Conservation (phyloP, 2,797 vertebrate genomes). For the Chelon auratus region DNA sequence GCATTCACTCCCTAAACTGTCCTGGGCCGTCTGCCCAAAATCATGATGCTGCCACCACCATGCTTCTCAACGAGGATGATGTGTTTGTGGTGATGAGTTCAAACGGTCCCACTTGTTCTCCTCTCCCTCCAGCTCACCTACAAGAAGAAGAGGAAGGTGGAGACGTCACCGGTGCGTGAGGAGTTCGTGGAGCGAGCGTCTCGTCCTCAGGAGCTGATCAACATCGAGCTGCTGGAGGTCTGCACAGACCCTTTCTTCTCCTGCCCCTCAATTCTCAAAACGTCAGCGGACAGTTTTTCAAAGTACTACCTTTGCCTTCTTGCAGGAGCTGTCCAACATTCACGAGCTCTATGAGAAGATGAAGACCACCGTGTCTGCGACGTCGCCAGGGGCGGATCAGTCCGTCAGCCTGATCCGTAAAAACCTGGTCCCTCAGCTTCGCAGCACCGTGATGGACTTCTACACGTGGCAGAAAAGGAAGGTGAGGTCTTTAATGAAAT, state of each 20-base stretch:
- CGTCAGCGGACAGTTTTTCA: no score
- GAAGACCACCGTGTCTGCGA: constrained; percentile 79
- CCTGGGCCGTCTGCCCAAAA: no score
- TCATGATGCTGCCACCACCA: no score
- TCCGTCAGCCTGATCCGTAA: constrained; percentile 85
- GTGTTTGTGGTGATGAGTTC: no score
- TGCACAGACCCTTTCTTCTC: neutral
- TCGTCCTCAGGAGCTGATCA: constrained; percentile 89
- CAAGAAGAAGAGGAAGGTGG: constrained; percentile 81
- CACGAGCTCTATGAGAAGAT: constrained; percentile 90
- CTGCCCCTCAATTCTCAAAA: rapidly evolving
- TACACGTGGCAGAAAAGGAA: constrained; percentile 85
- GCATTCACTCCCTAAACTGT: no score
- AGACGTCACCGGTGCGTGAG: constrained; percentile 70
- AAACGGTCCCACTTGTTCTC: neutral
- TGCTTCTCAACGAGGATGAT: no score
- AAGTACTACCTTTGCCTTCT: neutral
- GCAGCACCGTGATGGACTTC: constrained; percentile 84
- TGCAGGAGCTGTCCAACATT: constrained; percentile 92
- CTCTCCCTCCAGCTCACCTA: constrained; percentile 83
- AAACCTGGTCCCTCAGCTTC: constrained; percentile 86
- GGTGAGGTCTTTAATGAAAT: constrained; percentile 27
- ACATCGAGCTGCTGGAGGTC: constrained; percentile 89
- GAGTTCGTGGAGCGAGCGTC: constrained; percentile 88
- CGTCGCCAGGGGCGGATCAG: constrained; percentile 59